Base-by-base conservation (phyloP, 2,888 invertebrate species). In the Xanthia icteritia region DNA sequence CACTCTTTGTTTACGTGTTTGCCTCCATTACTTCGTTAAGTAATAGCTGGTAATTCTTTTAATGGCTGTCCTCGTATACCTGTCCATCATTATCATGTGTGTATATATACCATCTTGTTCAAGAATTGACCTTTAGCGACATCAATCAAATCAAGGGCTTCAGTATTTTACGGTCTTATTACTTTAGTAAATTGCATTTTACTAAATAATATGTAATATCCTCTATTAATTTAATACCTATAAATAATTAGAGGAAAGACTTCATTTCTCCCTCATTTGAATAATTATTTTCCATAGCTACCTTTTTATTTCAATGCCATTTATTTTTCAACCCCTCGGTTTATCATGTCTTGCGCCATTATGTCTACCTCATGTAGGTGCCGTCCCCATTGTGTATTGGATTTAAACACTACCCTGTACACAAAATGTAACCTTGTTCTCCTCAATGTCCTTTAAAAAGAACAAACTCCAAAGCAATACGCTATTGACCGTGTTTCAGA, bases 11-110 rank as follows among this genome's bases (percentile, higher is more conserved):
- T 84, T 61, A 76, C 74, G 51, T 77, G 76, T 78, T 79, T 69
- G 61, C 72, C 70, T 76, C 61, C 64, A 83, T 70, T 83, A 80
- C 70, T 58, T 63, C 48, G 61, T 68, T 64, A 80, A 88, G 75
- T 86, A 84, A 86, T 80, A 71, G 51, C 70, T 31, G 42, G 64
- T 75, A 81, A 86, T 88, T 79, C 27, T 67, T 73, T 67, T 84
- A 88, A 88, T 82, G 73, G 76, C 64, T 56, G 63, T 73, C 75
- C 77, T 84, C 61, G 70, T 75, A 64, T 27, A 64, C 54, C 9
- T 27, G 77, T 63, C 67, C 65, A 58, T 77, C 76, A 73, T 74
- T 76, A 75, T 67, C 65, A 71, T 75, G 69, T 60, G 64, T 72
- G 61, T 73, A 31, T 31, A 31, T 31, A 73, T 58, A 70, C 73